These are phyloP conservation scores for Galbula dea DNA, from an alignment of 2,113 vertebrate species.

Conservation along the genomic window DNA sequence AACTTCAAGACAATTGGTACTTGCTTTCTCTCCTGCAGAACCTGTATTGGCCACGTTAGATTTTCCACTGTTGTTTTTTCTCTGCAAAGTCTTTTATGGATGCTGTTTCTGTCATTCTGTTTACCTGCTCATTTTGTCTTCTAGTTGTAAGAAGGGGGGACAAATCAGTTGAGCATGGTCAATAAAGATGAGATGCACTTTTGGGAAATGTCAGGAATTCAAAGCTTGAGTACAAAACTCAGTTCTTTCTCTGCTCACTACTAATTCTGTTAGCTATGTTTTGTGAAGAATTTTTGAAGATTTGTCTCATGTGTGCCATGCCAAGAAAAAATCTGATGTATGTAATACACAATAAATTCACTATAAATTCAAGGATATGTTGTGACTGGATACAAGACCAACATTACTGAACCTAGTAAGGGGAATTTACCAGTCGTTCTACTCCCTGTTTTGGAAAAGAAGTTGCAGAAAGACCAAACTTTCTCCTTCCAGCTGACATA, in stretches of 20 bases:
- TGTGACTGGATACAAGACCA: accelerated
- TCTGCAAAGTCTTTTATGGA: background rate
- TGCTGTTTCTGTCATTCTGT: background rate
- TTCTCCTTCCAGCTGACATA: background rate
- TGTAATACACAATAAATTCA: accelerated
- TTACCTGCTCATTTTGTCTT: background rate
- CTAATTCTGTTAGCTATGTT: background rate
- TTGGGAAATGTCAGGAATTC: background rate
- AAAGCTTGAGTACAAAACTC: background rate
- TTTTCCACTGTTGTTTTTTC: background rate
- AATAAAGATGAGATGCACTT: background rate
- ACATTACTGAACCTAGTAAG: background rate
- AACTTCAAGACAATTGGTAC: background rate
- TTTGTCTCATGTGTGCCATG: background rate
- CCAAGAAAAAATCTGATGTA: background rate
- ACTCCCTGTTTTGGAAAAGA: background rate
- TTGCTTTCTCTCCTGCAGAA: background rate
- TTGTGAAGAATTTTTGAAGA: background rate
- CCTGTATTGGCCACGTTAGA: background rate
- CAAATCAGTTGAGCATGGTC: background rate
- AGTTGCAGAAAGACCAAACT: background rate
- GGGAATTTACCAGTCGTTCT: background rate
- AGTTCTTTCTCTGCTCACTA: background rate
- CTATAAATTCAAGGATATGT: background rate
- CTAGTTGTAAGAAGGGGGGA: background rate